A percentile compares a stretch with the other conserved stretches of the same genome.
Conservation (phyloP, 2,113 vertebrate genomes). For the Emydocephalus ijimae region DNA sequence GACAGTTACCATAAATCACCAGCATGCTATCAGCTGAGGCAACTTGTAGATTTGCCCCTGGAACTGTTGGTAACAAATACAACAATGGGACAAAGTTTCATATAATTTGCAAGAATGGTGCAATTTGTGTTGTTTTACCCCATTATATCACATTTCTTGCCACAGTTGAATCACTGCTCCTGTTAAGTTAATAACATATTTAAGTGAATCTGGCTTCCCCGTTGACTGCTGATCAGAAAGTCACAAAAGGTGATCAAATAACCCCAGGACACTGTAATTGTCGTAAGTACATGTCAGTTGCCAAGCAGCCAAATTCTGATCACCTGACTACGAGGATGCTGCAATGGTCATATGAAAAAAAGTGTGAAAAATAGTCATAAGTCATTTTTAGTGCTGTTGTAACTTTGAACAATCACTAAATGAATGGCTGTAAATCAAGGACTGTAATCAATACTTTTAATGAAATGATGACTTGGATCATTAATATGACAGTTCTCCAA, state of each 20-base stretch:
- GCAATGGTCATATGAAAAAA: neutral
- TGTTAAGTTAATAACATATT: neutral
- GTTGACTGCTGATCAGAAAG: neutral
- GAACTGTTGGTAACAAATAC: accelerated
- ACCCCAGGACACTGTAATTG: neutral
- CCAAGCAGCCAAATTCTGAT: neutral
- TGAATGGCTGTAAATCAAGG: neutral
- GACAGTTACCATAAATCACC: neutral
- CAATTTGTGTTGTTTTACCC: neutral
- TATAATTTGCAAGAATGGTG: conserved; percentile 26
- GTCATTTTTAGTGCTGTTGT: neutral
- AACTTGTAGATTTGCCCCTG: neutral
- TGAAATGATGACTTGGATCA: neutral
- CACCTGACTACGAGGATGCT: neutral
- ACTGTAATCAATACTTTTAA: neutral
- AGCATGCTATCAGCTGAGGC: neutral
- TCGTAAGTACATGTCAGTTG: neutral
- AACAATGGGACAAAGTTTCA: neutral
- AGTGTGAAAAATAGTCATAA: no score
- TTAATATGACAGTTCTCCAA: neutral
- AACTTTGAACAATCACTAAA: neutral
- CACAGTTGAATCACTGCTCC: neutral
- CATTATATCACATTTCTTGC: neutral
- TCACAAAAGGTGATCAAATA: neutral
- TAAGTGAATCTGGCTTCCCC: neutral